Evolutionary conservation across 2,888 invertebrate genomes (phyloP).

Genomic region (Cataglyphis albicans): DNA sequence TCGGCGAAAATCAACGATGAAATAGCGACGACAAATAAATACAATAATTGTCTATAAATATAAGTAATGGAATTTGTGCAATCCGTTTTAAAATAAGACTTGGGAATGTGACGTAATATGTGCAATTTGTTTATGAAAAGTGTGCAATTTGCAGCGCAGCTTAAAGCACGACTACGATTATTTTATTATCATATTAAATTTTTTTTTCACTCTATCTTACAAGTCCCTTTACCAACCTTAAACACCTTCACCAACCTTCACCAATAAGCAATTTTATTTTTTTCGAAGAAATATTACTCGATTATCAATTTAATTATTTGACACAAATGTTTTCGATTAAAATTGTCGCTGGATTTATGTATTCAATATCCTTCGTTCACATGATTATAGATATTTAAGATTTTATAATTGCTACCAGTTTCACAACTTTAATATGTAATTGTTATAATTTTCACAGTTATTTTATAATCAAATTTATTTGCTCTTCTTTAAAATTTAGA

Average conservation of each 20-base stretch:
- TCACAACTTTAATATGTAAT: neutral
- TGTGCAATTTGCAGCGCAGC: neutral
- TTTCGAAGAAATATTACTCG: neutral
- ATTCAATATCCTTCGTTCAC: neutral
- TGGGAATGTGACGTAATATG: conserved; percentile 2
- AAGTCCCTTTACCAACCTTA: neutral
- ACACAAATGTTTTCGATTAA: neutral
- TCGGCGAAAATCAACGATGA: conserved; percentile 46
- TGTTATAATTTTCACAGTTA: neutral
- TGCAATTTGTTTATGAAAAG: neutral
- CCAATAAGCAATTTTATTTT: conserved; percentile 1
- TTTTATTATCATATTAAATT: neutral
- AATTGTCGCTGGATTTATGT: neutral
- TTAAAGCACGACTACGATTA: neutral
- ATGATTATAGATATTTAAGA: neutral
- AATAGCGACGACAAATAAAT: conserved; percentile 20
- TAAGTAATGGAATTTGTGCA: conserved; percentile 15
- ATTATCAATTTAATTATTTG: neutral
- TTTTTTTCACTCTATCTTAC: neutral
- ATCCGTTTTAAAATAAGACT: neutral
- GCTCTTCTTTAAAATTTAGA: neutral
- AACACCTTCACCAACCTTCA: conserved; percentile 6
- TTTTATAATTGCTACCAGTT: neutral
- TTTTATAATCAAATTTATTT: neutral
- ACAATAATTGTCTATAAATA: conserved; percentile 32